These are phyloP conservation scores for Sogatella furcifera DNA, from an alignment of 1,140 invertebrate species.

Conservation along the genomic window DNA sequence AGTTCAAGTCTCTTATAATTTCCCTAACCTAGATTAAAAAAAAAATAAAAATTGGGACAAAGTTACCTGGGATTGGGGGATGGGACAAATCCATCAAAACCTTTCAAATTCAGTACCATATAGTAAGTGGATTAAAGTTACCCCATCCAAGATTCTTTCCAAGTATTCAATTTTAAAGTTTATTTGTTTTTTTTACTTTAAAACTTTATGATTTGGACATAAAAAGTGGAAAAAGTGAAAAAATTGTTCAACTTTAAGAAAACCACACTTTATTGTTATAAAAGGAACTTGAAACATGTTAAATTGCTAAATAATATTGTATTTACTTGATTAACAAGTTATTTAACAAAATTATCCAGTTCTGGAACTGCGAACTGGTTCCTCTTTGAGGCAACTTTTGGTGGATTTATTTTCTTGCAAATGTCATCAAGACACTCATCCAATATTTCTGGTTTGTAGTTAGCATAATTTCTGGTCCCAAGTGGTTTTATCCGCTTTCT, in stretches of 20 bases:
- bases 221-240: no score
- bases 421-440: background rate
- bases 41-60: background rate
- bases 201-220: background rate
- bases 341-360: background rate
- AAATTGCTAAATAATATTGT: no score
- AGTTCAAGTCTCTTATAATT: background rate
- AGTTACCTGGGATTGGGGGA: background rate
- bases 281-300: no score
- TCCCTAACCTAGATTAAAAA: background rate
- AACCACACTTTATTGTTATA: no score
- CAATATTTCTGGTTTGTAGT: background rate
- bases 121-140: background rate
- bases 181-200: background rate
- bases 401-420: background rate
- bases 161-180: background rate
- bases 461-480: background rate
- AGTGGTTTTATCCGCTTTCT: background rate
- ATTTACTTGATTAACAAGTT: no score
- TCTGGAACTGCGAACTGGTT: background rate
- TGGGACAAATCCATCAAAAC: background rate
- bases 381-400: background rate
- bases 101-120: background rate
- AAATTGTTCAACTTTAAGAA: no score
- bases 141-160: background rate